phyloP scores from a whole-genome alignment of 1,140 invertebrate species.

The Diprion similis region DNA sequence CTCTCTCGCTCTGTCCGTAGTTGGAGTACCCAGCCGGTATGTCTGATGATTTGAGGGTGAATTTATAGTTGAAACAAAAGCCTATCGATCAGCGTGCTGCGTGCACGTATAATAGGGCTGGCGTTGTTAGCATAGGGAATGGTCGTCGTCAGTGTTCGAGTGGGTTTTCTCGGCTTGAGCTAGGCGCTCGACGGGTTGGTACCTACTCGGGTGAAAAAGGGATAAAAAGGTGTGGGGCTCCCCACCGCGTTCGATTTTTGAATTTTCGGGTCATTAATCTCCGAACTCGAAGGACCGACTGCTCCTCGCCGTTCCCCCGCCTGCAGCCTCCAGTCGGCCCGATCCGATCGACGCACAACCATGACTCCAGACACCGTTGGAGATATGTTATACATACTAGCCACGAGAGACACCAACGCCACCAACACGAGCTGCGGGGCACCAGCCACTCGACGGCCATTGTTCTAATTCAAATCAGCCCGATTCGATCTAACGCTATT shows the following conservation, averaged over 20 bases:
- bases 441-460: slow-evolving; percentile 29
- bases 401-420: neutral
- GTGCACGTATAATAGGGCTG: too few species aligned
- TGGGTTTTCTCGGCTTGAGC: too few species aligned
- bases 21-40: too few species aligned
- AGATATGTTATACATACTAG: neutral
- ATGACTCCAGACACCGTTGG: neutral
- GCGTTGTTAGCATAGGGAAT: neutral
- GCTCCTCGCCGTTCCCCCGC: slow-evolving; percentile 28
- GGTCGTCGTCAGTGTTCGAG: too few species aligned
- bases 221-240: slow-evolving; percentile 39
- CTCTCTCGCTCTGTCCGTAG: too few species aligned
- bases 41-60: too few species aligned
- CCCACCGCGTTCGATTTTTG: slow-evolving; percentile 48
- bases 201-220: neutral
- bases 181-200: too few species aligned
- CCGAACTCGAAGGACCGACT: slow-evolving; percentile 38
- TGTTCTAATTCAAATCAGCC: slow-evolving; percentile 50
- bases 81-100: too few species aligned
- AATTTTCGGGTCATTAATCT: slow-evolving; percentile 52
- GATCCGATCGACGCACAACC: neutral
- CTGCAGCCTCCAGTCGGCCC: neutral
- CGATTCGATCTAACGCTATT: slow-evolving; percentile 38
- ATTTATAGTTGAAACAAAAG: too few species aligned
- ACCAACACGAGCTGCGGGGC: too few species aligned